Base-by-base conservation (phyloP, 2,888 invertebrate species). In the Drosophila kanekoi region DNA sequence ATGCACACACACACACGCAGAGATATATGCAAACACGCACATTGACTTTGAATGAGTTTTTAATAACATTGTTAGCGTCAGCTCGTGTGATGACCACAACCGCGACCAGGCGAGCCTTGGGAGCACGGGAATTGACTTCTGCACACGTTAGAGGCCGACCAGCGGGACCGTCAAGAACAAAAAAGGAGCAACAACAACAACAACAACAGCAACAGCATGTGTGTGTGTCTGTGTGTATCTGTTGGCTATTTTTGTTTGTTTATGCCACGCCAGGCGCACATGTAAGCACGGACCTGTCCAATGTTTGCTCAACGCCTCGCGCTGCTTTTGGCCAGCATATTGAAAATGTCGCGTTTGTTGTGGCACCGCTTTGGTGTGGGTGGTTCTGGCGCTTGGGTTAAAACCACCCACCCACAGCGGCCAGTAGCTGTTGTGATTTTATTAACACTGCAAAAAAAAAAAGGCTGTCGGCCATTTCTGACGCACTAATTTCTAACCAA, bases 11-110 rank as follows among this genome's bases (percentile, higher is more conserved):
- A n/a, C 18, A n/a, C 18, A 20, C 4, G 8, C 3, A 28, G 35
- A 33, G 40, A 40, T 60, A 45, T 43, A 48, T 13, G 65, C 57
- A 65, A 48, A 58, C 67, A 71, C 68, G 72, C 68, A 80, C 70
- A 71, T 68, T 70, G 72, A 71, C 73, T 82, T 86, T 70, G 82
- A 86, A 85, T 83, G 80, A 77, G 80, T 86, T 88, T 85, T 85
- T 85, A 88, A 85, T 85, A 88, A 85, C 88, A 76, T 80, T 86
- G 83, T 85, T 76, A 82, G 73, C 65, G 72, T 60, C 71, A 74
- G 74, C 66, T 78, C 66, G 77, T 63, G 61, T 20, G 61, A 68
- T 77, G 77, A 76, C 67, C 72, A 72, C 67, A 68, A 59, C 44
- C 72, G 64, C 76, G 63, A 77, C 75, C 67, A 51, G 32, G 28